Evolutionary conservation across 2,797 vertebrate genomes (phyloP), one percentile per base, ranked within the genome.

Genomic region (Megaceryle alcyon): DNA sequence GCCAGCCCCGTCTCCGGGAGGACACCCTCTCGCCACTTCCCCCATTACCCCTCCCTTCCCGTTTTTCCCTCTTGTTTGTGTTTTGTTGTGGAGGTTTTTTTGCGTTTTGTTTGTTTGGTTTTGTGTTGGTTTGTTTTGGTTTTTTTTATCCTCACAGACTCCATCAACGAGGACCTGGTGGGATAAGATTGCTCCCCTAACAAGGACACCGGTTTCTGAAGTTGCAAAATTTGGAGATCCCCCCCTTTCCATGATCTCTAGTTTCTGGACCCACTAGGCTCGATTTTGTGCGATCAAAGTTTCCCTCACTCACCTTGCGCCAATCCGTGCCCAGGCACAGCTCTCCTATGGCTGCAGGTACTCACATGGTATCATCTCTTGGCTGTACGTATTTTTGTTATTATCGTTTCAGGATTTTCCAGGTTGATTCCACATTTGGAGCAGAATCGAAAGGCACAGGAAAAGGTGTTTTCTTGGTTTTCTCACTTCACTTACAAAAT

Each of bases 251-350:
- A 7, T 6, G 3, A 22, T 7, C 15, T 10, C 23, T n/a, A 3
- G 8, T 10, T 68, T 41, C 66, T 3, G 0, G 44, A n/a, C 41
- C 44, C 6, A 3, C 23, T 41, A 19, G 33, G 19, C 16, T 21
- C 4, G 7, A 3, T 18, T 54, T n/a, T 1, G 2, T 28, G 14
- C 13, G 25, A 22, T 35, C 2, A 2, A 39, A 60, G 46, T 15
- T 7, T 39, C 29, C 22, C 17, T 25, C 20, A 4, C 19, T 17
- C 5, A 4, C 29, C 29, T 4, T 0, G n/a, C 2, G 1, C 51
- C 14, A 16, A 16, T 48, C 33, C 5, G 25, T 22, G 33, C 63
- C 46, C 5, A 1, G 25, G 31, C 35, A 35, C 0, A 1, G 33
- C 29, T 71, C 33, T 48, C 23, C 41, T 12, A 17, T 2, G 16